Base-by-base conservation (phyloP, 2,888 invertebrate genomes). In the Clistopyga incitator region DNA sequence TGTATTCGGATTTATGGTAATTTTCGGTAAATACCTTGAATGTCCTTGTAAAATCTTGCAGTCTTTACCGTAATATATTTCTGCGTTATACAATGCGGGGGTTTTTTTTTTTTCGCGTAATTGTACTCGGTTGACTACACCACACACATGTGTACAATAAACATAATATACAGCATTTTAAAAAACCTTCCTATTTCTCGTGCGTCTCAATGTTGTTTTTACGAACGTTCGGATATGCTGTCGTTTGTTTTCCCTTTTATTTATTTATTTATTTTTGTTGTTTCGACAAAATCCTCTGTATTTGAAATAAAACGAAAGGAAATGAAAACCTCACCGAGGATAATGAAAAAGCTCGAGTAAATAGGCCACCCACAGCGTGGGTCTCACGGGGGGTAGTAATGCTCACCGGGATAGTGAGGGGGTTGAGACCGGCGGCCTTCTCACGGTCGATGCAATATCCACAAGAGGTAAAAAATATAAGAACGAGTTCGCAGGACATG, bases 301-400 rank as follows among this genome's bases (percentile, higher is more conserved):
- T 38, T 13, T 34, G 87, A 85, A 87, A 76, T 85, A 84, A 85
- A 85, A 86, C 76, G 71, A 84, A 82, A 78, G 59, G 59, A 29
- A 25, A 13, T 86, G 84, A 86, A 84, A 79, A 81, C 68, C 79
- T 86, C 70, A 81, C 78, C 80, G 75, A 82, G 42, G 45, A 25
- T 23, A 56, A 42, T 86, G 87, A 89, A 91, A 91, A 89, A 89
- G 88, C 88, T 86, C 88, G 87, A 82, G 85, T 86, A 87, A 88
- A 89, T 89, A 89, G 86, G 86, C 85, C 84, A 84, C 84, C 86
- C 85, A 81, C 71, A 3, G 29, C 64, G 64, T 18, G 38, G 20
- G 18, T 64, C 20, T 38, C 29, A 61, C 34, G 34, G 61, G 6
- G 61, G 29, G 6, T 61, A 34, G n/a, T 29, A 23, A 34, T n/a